A percentile compares a stretch with the other conserved stretches of the same genome.
Conservation (phyloP, 2,888 invertebrate genomes). For the Polymixis lichenea region DNA sequence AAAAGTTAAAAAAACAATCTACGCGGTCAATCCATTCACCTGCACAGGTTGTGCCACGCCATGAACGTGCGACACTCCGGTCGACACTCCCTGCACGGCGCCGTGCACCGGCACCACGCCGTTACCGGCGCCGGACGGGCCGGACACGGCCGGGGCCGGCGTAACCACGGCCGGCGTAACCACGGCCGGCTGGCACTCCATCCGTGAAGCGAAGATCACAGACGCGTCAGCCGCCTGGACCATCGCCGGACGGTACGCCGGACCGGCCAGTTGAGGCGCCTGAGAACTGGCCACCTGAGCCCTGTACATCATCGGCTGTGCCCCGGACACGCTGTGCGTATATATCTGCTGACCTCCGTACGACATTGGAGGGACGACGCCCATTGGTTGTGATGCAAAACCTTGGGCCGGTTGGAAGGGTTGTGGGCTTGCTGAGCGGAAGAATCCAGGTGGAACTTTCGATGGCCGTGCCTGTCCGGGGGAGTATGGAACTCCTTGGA, state of each 20-base stretch:
- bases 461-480: constrained; percentile 73
- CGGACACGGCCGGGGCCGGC: constrained; percentile 39
- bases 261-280: constrained; percentile 67
- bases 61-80: constrained; percentile 63
- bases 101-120: constrained; percentile 44
- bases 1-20: constrained; percentile 37
- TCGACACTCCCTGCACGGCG: constrained; percentile 49
- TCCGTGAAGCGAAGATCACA: constrained; percentile 46
- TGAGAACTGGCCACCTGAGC: constrained; percentile 76
- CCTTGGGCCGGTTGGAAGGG: constrained; percentile 61
- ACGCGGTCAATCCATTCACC: constrained; percentile 73
- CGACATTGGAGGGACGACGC: constrained; percentile 73
- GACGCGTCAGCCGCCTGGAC: constrained; percentile 39
- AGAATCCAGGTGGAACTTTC: constrained; percentile 65
- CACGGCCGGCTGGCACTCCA: constrained; percentile 56
- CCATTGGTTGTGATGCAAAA: constrained; percentile 70
- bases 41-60: constrained; percentile 71
- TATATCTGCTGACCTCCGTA: constrained; percentile 75
- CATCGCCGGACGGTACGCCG: constrained; percentile 50
- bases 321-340: constrained; percentile 74
- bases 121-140: constrained; percentile 30
- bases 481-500: constrained; percentile 82
- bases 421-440: constrained; percentile 78
- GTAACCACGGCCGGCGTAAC: too few species aligned
- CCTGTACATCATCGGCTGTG: constrained; percentile 80